These are phyloP conservation scores for Empidonax alnorum DNA, from an alignment of 2,113 vertebrate species.

Conservation along the genomic window DNA sequence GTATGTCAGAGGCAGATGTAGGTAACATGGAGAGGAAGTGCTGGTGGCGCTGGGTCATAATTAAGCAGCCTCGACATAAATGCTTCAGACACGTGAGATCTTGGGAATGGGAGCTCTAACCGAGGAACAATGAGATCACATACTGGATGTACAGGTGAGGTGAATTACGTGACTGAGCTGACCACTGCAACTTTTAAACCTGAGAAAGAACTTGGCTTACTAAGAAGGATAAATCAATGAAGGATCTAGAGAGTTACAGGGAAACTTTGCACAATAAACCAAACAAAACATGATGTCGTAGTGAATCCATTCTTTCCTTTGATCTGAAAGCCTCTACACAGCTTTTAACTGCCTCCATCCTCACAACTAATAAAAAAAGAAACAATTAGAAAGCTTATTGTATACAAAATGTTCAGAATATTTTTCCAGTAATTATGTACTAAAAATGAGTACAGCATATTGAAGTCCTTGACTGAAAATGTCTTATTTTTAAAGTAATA, in stretches of 20 bases:
- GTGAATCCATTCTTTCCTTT: not conserved
- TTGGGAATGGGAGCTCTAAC: not conserved
- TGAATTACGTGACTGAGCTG: not conserved
- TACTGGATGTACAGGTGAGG: not conserved
- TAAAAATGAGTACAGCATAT: not conserved
- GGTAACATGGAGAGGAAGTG: not conserved
- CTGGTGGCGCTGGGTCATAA: not conserved
- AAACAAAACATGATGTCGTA: not conserved
- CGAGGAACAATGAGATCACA: rapidly evolving
- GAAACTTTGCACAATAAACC: not conserved
- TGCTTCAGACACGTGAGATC: not conserved
- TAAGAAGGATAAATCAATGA: not conserved
- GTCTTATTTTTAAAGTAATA: not conserved
- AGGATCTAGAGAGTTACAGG: not conserved
- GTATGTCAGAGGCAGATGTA: not conserved
- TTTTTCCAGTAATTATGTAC: not conserved
- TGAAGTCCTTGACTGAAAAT: not conserved
- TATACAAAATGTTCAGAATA: not conserved
- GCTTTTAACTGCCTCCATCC: not conserved
- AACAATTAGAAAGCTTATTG: not conserved
- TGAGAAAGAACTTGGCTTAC: not conserved
- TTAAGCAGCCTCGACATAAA: not conserved
- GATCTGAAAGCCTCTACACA: not conserved
- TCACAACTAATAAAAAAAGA: not conserved
- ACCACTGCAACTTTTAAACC: not conserved